Evolutionary conservation across 2,797 vertebrate species (phyloP), one percentile per base, ranked within the genome.

Genomic region (Syndactyla subalaris): DNA sequence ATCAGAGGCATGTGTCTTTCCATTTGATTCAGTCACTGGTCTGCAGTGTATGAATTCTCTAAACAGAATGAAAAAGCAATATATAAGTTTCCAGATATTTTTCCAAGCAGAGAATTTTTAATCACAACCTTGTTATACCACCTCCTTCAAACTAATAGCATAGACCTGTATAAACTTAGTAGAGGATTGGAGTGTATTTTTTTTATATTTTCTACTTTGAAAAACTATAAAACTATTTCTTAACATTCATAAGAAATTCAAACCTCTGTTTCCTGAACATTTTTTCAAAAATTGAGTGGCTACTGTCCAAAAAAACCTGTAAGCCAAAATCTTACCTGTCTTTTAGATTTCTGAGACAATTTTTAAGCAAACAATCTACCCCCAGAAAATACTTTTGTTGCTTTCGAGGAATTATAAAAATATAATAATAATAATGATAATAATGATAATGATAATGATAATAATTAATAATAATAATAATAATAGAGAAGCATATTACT

Each of bases 1-100:
- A 86, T 87, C 39, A 70, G 66, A 87, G 27, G 27, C 70, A 43
- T 48, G 10, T 75, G 59, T 54, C n/a, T 82, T 89, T 82, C 27
- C 4, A 12, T 52, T 73, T 73, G 22, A 51, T 76, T 73, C 79
- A 52, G 20, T 8, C 14, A 30, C 30, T 73, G 39, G 4, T 79
- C n/a, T 80, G 36, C 41, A 91, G 51, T 6, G 12, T n/a, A 49
- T 41, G 20, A 82, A 55, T 63, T 80, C 55, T 83, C 63, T 85
- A 55, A 89, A 48, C 36, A 55, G 29, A 70, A 70, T 23, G 4
- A 79, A 68, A 89, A 87, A 41, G 15, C 7, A 65, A 27, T 38
- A 8, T 14, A 46, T 52, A 9, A 30, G 8, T 41, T 81, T 85
- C 61, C 26, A 76, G 23, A 21, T 20, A 27, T 14, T 48, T 39